Percentiles rank a stretch among this genome's conserved stretches.
These are phyloP conservation scores for Oscheius sp. DNA, from an alignment of 2,888 invertebrate genomes.

Conservation along the genomic window DNA sequence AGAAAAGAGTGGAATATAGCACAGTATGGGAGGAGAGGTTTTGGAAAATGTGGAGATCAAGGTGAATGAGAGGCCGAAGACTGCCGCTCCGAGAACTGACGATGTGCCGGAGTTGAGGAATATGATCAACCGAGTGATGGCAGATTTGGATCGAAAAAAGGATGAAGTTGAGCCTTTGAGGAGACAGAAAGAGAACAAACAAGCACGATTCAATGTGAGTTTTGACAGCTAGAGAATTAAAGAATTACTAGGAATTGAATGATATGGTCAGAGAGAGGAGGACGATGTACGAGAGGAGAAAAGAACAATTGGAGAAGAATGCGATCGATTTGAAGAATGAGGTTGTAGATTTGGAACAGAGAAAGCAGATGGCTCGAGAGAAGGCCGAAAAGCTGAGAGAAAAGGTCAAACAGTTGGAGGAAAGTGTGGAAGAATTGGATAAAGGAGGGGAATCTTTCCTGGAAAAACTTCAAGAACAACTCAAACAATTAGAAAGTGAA, in stretches of 20 bases:
- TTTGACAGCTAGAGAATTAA: neutral
- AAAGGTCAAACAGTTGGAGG: slow-evolving; percentile 12
- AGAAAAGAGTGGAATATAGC: slow-evolving; percentile 41
- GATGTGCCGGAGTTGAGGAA: slow-evolving; percentile 49
- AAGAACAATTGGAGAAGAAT: slow-evolving; percentile 25
- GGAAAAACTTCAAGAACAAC: slow-evolving; percentile 17
- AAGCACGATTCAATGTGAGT: slow-evolving; percentile 15
- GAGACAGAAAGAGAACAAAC: slow-evolving; percentile 24
- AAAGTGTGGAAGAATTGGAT: slow-evolving; percentile 21
- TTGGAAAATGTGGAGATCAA: slow-evolving; percentile 51
- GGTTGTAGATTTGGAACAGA: slow-evolving; percentile 21
- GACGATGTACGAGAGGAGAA: slow-evolving; percentile 17
- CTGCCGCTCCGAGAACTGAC: slow-evolving; percentile 59
- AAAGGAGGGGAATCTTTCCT: slow-evolving; percentile 21
- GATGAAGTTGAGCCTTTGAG: slow-evolving; percentile 30
- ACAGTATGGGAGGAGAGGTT: slow-evolving; percentile 61
- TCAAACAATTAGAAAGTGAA: neutral
- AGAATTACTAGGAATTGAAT: slow-evolving; percentile 17
- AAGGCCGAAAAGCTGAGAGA: neutral
- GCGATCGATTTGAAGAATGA: slow-evolving; percentile 16
- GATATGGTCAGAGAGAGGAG: slow-evolving; percentile 19
- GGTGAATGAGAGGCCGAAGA: slow-evolving; percentile 60
- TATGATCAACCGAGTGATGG: slow-evolving; percentile 38
- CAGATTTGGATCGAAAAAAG: slow-evolving; percentile 21
- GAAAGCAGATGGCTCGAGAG: slow-evolving; percentile 4